A percentile compares a stretch with the other conserved stretches of the same genome.
These are phyloP conservation scores for Macroramphosus scolopax DNA, from an alignment of 2,797 vertebrate genomes.

Conservation along the genomic window DNA sequence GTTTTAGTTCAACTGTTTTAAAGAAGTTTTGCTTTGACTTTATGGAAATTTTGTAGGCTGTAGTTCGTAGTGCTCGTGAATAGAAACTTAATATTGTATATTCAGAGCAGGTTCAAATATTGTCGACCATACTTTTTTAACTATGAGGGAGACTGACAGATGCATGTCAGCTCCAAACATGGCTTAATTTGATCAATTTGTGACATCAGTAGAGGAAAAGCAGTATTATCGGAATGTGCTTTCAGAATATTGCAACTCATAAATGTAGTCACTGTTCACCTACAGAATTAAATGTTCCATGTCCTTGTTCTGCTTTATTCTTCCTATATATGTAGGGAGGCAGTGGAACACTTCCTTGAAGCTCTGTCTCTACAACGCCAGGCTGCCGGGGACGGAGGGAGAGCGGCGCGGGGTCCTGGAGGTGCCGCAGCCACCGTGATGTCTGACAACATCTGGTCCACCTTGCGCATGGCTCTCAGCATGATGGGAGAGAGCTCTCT, in stretches of 20 bases:
- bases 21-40: neutral
- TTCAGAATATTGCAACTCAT: no score
- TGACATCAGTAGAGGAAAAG: no score
- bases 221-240: no score
- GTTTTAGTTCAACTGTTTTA: neutral
- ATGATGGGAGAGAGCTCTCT: slow-evolving; percentile 97
- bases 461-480: slow-evolving; percentile 95
- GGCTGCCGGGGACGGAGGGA: slow-evolving; percentile 65
- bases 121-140: no score
- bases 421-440: slow-evolving; percentile 85
- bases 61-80: neutral
- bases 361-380: slow-evolving; percentile 92
- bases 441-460: slow-evolving; percentile 99
- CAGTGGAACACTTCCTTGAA: slow-evolving; percentile 97
- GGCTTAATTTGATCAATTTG: no score
- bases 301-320: slow-evolving; percentile 3
- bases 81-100: neutral
- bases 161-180: no score
- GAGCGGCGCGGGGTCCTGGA: slow-evolving; percentile 82
- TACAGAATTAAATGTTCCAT: neutral
- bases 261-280: no score
- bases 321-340: slow-evolving; percentile 66
- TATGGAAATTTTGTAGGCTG: neutral
- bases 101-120: no score
- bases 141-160: no score